phyloP scores from a whole-genome alignment of 2,113 vertebrate species.

The Zapornia atra region DNA sequence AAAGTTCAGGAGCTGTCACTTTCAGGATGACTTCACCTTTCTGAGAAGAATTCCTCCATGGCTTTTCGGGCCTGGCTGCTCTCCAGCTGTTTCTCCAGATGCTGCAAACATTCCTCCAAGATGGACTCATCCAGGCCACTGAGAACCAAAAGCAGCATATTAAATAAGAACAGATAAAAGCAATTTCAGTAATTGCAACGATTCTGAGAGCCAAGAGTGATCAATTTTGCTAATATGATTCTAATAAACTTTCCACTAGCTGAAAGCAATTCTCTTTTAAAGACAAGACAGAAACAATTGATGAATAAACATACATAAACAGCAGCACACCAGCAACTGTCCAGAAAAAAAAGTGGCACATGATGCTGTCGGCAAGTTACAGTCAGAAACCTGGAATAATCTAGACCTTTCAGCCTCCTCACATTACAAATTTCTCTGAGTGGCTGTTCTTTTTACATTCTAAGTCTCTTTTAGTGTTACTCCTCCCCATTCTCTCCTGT shows the following conservation, averaged over 20 bases:
- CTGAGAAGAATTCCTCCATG: constrained; percentile 98
- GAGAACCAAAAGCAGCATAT: not conserved
- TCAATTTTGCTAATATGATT: not conserved
- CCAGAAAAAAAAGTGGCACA: not conserved
- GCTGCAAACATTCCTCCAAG: constrained; percentile 94
- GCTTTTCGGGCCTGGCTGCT: constrained; percentile 94
- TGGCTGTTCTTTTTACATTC: not conserved
- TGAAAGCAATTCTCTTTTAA: not conserved
- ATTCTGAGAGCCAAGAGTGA: not conserved
- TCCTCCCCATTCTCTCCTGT: not conserved
- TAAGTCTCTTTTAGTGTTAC: not conserved
- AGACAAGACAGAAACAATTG: not conserved
- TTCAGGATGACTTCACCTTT: constrained; percentile 79
- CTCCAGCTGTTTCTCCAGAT: constrained; percentile 95
- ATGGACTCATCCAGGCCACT: constrained; percentile 96
- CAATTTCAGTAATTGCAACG: not conserved
- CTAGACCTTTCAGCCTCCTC: not conserved
- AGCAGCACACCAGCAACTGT: not conserved
- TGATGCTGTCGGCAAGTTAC: not conserved
- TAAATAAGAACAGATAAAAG: not conserved
- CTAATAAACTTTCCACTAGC: not conserved
- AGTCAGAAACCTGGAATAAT: not conserved
- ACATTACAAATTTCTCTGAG: not conserved
- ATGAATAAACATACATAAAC: not conserved
- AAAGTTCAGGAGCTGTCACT: not conserved